Evolutionary conservation across 2,797 vertebrate species (phyloP).

Genomic region (Ptychobarbus kaznakovi): DNA sequence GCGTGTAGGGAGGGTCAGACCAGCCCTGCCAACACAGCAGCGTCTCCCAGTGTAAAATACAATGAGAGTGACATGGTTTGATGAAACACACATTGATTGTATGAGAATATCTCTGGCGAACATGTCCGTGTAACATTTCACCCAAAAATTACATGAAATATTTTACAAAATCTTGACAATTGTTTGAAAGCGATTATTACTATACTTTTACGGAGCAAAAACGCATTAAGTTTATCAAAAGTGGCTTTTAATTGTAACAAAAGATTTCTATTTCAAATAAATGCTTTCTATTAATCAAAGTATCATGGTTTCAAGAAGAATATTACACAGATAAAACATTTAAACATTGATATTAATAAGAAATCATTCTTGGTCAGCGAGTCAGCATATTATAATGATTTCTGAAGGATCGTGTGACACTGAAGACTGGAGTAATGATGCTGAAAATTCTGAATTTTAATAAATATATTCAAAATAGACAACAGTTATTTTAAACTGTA

Average conservation of each 20-base stretch:
- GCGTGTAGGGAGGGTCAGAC: constrained; percentile 39
- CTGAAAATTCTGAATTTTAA: background rate
- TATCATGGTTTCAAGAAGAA: background rate
- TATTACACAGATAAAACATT: background rate
- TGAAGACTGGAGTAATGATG: background rate
- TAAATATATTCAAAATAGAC: background rate
- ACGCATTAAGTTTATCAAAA: background rate
- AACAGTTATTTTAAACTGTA: background rate
- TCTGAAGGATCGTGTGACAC: background rate
- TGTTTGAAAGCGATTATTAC: no score
- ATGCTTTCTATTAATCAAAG: background rate
- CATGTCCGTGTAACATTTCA: background rate
- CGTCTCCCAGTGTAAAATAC: background rate
- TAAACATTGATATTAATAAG: background rate
- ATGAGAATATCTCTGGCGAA: background rate
- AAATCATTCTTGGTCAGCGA: background rate
- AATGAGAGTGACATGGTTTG: background rate
- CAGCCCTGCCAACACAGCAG: background rate
- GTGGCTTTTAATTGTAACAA: background rate
- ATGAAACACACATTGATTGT: constrained; percentile 10
- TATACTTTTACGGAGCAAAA: background rate
- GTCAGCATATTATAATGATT: background rate
- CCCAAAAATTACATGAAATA: background rate
- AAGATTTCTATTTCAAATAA: background rate
- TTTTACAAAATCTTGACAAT: background rate